A percentile compares a stretch with the other conserved stretches of the same genome.
Conservation (phyloP, 2,888 invertebrate species). For the Thera obeliscata region DNA sequence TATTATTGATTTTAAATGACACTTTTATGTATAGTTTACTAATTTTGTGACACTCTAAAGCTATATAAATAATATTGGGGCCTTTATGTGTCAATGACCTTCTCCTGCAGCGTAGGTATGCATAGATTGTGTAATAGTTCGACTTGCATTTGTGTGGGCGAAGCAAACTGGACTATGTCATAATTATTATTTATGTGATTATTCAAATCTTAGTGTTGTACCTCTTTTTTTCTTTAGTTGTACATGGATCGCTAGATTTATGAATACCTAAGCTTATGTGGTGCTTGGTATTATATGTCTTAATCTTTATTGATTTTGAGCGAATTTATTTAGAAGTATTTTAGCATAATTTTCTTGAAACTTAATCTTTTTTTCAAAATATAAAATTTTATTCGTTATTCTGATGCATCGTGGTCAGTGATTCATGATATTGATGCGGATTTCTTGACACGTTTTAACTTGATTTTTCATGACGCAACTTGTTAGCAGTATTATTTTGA, state of each 20-base stretch:
- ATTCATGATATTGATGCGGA: conserved; percentile 1
- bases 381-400: neutral
- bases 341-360: conserved; percentile 15
- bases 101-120: conserved; percentile 13
- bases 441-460: neutral
- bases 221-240: conserved; percentile 3
- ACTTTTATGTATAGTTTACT: conserved; percentile 40
- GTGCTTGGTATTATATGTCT: conserved; percentile 17
- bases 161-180: conserved; percentile 4
- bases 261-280: conserved; percentile 12
- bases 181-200: conserved; percentile 28
- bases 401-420: conserved; percentile 8
- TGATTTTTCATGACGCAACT: neutral
- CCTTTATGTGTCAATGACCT: conserved; percentile 27
- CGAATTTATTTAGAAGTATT: conserved; percentile 20
- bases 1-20: conserved; percentile 43
- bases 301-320: conserved; percentile 30
- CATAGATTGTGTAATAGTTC: conserved; percentile 1
- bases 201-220: conserved; percentile 22
- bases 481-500: neutral
- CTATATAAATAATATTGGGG: conserved; percentile 33
- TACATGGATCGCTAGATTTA: conserved; percentile 20
- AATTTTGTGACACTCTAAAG: conserved; percentile 40
- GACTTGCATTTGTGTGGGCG: conserved; percentile 26
- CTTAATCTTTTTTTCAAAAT: conserved; percentile 1